These are phyloP conservation scores for Athrips mouffetella DNA, from an alignment of 2,888 invertebrate species.

Conservation along the genomic window DNA sequence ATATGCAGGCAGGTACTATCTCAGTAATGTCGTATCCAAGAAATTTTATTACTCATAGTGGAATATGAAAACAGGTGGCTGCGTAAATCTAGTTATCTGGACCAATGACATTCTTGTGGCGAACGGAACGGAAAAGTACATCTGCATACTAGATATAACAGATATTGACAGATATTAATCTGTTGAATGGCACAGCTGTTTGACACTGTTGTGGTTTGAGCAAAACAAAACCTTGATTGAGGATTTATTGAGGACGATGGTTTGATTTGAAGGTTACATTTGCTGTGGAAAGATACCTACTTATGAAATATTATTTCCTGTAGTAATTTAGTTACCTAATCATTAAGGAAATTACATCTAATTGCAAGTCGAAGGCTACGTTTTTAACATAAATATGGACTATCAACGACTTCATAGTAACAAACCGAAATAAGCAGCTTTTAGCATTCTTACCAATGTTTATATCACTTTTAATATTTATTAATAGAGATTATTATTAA, in stretches of 20 bases:
- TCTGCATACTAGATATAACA: constrained; percentile 11
- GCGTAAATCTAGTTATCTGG: constrained; percentile 36
- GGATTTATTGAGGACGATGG: background rate
- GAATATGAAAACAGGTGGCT: constrained; percentile 35
- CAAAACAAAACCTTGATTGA: constrained; percentile 15
- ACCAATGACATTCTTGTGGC: constrained; percentile 37
- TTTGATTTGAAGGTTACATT: too few species aligned
- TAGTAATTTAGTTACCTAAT: too few species aligned
- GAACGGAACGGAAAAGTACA: constrained; percentile 23
- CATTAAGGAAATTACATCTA: too few species aligned
- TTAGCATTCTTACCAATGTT: too few species aligned
- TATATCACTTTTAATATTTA: too few species aligned
- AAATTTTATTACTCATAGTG: background rate
- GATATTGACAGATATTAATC: background rate
- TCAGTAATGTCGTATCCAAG: background rate
- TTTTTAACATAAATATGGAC: too few species aligned
- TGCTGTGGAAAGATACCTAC: too few species aligned
- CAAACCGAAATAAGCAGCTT: too few species aligned
- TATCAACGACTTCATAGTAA: too few species aligned
- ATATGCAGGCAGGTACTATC: background rate
- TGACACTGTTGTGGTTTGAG: constrained; percentile 6
- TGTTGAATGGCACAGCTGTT: constrained; percentile 17
- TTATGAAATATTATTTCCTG: too few species aligned
- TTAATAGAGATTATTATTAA: too few species aligned
- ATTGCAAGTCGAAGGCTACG: too few species aligned